Evolutionary conservation across 2,797 vertebrate genomes (phyloP).

Genomic region (Thalassophryne amazonica): DNA sequence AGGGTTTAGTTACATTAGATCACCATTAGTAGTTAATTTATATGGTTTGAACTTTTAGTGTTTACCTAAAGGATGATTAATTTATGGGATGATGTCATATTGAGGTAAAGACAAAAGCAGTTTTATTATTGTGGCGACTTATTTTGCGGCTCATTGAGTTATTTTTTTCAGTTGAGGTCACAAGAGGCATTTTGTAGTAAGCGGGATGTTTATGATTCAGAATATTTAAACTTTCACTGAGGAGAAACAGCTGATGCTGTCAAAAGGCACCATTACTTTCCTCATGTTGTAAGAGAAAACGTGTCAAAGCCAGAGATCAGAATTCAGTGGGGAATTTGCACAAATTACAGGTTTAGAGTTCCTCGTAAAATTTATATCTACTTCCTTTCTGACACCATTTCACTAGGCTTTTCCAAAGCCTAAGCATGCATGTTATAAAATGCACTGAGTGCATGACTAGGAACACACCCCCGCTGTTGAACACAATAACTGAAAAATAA

Average conservation of each 20-base stretch:
- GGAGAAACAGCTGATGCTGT: conserved; percentile 31
- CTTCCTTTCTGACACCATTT: no score
- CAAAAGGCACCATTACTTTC: conserved; percentile 43
- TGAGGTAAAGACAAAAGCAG: not conserved
- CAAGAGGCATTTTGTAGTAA: not conserved
- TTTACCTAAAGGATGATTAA: not conserved
- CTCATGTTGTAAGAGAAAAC: no score
- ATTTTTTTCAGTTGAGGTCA: conserved; percentile 1
- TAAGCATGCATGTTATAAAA: no score
- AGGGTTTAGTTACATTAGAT: conserved; percentile 33
- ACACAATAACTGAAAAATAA: no score
- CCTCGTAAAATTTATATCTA: no score
- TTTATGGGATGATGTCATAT: not conserved
- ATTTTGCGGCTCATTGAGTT: not conserved
- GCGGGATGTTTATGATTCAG: conserved; percentile 10
- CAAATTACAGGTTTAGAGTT: no score
- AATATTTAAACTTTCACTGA: conserved; percentile 16
- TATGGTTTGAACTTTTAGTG: not conserved
- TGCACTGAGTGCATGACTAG: no score
- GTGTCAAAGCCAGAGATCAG: no score
- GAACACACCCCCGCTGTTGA: no score
- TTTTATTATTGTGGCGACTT: not conserved
- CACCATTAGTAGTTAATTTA: conserved; percentile 10
- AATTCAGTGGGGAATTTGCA: no score
- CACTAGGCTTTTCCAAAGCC: no score